A percentile compares a stretch with the other conserved stretches of the same genome.
Conservation (phyloP, 2,797 vertebrate genomes). For the Gymnothorax reevesii region DNA sequence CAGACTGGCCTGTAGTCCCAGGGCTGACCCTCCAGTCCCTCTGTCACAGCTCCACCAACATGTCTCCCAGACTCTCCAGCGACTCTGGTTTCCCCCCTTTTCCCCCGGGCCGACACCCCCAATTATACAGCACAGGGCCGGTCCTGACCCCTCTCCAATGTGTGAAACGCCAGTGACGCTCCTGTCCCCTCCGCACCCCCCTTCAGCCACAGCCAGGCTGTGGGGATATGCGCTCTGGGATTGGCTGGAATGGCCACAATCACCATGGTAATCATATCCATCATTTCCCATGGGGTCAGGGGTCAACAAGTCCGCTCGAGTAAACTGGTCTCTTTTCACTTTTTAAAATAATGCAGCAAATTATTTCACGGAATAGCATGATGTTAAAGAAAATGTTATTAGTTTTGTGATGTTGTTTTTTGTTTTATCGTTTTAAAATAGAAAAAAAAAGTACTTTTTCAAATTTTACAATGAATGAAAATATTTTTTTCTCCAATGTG, state of each 20-base stretch:
- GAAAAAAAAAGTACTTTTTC: background rate
- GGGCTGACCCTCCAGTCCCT: constrained; percentile 52
- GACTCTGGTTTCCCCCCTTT: constrained; percentile 52
- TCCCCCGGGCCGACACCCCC: constrained; percentile 56
- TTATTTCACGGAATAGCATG: background rate
- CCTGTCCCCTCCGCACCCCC: background rate
- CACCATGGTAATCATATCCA: background rate
- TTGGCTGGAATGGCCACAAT: background rate
- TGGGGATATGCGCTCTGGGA: background rate
- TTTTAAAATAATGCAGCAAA: background rate
- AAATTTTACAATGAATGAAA: no score
- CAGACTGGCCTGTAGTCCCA: constrained; percentile 52
- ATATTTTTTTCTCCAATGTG: no score
- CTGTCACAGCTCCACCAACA: constrained; percentile 48
- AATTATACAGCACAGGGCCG: constrained; percentile 37
- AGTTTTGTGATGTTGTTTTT: background rate
- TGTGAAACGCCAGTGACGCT: background rate
- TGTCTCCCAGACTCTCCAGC: constrained; percentile 60
- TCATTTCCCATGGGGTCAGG: background rate
- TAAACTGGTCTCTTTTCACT: background rate
- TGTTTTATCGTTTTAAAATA: background rate
- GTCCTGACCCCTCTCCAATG: background rate
- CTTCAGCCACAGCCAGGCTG: background rate
- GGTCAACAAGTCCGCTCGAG: background rate
- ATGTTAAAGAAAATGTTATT: background rate